These are phyloP conservation scores for Liasis olivaceus DNA, from an alignment of 2,797 vertebrate species.

Conservation along the genomic window DNA sequence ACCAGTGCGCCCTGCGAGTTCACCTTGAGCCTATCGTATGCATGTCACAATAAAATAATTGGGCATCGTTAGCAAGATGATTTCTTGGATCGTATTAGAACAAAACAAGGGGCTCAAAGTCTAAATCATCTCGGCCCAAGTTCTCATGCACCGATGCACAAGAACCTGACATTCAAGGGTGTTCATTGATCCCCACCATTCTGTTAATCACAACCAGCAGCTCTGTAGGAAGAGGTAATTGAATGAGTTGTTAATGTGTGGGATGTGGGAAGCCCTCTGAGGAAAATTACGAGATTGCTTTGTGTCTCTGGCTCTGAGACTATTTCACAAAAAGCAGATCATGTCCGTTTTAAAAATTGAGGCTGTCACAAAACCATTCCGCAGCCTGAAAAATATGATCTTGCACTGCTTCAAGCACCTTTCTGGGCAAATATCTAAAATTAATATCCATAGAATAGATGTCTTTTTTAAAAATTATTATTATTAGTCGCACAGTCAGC, in stretches of 20 bases:
- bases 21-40: constrained; percentile 49
- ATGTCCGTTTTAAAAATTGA: background rate
- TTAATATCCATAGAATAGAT: background rate
- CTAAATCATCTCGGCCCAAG: constrained; percentile 38
- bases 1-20: background rate
- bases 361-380: background rate
- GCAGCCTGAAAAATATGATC: background rate
- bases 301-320: background rate
- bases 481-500: background rate
- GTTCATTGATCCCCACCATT: constrained; percentile 35
- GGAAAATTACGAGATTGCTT: constrained; percentile 14
- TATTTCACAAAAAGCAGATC: constrained; percentile 11
- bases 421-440: constrained; percentile 5
- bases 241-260: constrained; percentile 29
- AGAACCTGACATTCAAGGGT: constrained; percentile 25
- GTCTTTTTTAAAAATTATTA: background rate
- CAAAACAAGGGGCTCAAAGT: constrained; percentile 9
- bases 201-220: constrained; percentile 24
- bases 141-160: constrained; percentile 22
- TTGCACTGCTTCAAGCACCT: background rate
- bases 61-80: constrained; percentile 51
- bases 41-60: constrained; percentile 34
- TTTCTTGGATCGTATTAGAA: constrained; percentile 48
- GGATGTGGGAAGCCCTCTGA: constrained; percentile 8
- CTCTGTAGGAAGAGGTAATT: constrained; percentile 14